A percentile compares a stretch with the other conserved stretches of the same genome.
These are phyloP conservation scores for Aphidoletes aphidimyza DNA, from an alignment of 2,888 invertebrate species.

Conservation along the genomic window DNA sequence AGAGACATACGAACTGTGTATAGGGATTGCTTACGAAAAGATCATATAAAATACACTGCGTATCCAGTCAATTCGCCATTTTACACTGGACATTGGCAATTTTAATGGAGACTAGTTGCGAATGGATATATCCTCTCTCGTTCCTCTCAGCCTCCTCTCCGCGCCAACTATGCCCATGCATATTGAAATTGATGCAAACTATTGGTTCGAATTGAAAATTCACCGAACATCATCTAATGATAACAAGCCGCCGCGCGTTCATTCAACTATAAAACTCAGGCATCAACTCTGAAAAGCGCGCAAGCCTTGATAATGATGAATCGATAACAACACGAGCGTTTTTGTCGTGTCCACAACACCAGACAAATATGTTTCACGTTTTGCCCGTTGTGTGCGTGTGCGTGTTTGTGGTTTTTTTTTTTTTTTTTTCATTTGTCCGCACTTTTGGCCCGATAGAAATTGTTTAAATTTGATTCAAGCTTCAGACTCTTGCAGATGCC, in stretches of 20 bases:
- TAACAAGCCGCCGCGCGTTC: neutral
- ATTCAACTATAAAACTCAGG: constrained; percentile 13
- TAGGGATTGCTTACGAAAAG: neutral
- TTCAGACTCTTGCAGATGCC: no score
- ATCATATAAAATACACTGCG: neutral
- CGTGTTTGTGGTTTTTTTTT: no score
- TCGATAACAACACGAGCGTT: neutral
- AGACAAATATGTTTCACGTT: neutral
- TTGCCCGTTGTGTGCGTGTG: neutral
- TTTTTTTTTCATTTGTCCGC: no score
- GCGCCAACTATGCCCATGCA: constrained; percentile 1
- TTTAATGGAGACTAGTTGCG: constrained; percentile 10
- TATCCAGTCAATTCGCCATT: neutral
- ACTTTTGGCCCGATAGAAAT: no score
- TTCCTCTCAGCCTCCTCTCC: neutral
- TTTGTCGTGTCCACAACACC: neutral
- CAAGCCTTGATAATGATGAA: constrained; percentile 10
- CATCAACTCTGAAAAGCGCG: neutral
- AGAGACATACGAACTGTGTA: neutral
- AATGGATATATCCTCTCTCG: no score
- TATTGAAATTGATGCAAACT: constrained; percentile 8
- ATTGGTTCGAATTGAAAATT: constrained; percentile 23
- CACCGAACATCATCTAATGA: constrained; percentile 27
- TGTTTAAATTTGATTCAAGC: no score
- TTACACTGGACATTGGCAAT: neutral